Base-by-base conservation (phyloP, 2,797 vertebrate species). In the Crenichthys baileyi region DNA sequence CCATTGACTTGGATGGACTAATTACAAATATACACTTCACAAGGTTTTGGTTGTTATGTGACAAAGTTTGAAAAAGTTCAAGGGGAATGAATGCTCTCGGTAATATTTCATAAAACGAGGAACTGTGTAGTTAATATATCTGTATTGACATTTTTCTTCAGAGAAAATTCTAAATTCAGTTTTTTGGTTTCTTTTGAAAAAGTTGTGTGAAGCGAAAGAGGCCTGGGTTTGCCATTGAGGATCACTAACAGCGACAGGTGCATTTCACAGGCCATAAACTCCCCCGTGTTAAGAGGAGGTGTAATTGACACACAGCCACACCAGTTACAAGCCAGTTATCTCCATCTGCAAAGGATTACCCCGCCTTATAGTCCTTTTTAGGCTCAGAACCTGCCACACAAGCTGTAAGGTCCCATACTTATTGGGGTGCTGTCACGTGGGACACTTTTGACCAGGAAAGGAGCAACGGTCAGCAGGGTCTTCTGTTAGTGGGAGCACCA, bases 351-450 rank as follows among this genome's bases (percentile, higher is more conserved):
- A 24, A 46, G 58, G 0, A 8, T 76, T 20, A 80, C 85, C 83
- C 95, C 95, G 91, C 95, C 96, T 78, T 73, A 76, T 72, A 70
- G 86, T 89, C 95, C 96, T 94, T 96, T 95, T 95, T 94, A 93
- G 95, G 93, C 81, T 89, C 91, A 90, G 92, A 96, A 95, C 92
- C 89, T 41, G 92, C 95, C 89, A 92, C 92, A 86, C 88, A 75
- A 72, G 91, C 89, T 81, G 82, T 89, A 71, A 84, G 91, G 91
- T 91, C 92, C 88, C 92, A 93, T 97, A 96, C 95, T 95, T 96
- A 96, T 95, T 94, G 94, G 94, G 94, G 93, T 91, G 94, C 91
- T 89, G 95, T 96, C 96, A 96, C 96, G 96, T 96, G 96, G 89
- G 87, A 26, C 73, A 91, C 93, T 94, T 94, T 96, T 96, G 95